Evolutionary conservation across 1,140 invertebrate species (phyloP).

Genomic region (Drosophila prosaltans): DNA sequence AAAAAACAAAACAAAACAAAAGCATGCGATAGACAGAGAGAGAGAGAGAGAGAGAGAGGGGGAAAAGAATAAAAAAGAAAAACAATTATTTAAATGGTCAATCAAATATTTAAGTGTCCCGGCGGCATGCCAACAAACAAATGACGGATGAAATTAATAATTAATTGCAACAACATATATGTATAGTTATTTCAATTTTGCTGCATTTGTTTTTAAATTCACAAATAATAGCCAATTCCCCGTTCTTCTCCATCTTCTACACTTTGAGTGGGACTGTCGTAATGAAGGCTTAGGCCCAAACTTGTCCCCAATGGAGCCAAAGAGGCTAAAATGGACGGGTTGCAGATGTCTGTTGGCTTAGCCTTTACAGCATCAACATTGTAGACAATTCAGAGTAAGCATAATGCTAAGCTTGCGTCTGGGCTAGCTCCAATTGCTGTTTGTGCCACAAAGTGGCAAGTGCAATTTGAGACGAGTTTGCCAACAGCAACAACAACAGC

Average conservation of each 20-base stretch:
- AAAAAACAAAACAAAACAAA: slow-evolving; percentile 29
- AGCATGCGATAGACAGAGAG: too few species aligned
- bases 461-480: slow-evolving; percentile 46
- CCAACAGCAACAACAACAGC: slow-evolving; percentile 1
- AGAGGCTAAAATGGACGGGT: slow-evolving; percentile 16
- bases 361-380: slow-evolving; percentile 39
- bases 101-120: slow-evolving; percentile 64
- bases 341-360: slow-evolving; percentile 55
- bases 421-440: slow-evolving; percentile 37
- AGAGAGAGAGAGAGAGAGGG: too few species aligned
- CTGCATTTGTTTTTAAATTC: background rate
- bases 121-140: slow-evolving; percentile 10
- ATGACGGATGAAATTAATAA: slow-evolving; percentile 56
- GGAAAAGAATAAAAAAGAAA: background rate
- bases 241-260: background rate
- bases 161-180: slow-evolving; percentile 23
- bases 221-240: background rate
- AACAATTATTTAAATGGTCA: slow-evolving; percentile 55
- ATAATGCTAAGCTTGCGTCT: slow-evolving; percentile 17
- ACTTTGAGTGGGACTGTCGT: slow-evolving; percentile 20
- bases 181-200: background rate
- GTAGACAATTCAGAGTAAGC: slow-evolving; percentile 44
- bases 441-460: slow-evolving; percentile 61
- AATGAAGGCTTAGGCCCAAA: slow-evolving; percentile 46
- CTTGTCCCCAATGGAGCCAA: slow-evolving; percentile 36